These are phyloP conservation scores for Lampris incognitus DNA, from an alignment of 2,113 vertebrate genomes.

Conservation along the genomic window DNA sequence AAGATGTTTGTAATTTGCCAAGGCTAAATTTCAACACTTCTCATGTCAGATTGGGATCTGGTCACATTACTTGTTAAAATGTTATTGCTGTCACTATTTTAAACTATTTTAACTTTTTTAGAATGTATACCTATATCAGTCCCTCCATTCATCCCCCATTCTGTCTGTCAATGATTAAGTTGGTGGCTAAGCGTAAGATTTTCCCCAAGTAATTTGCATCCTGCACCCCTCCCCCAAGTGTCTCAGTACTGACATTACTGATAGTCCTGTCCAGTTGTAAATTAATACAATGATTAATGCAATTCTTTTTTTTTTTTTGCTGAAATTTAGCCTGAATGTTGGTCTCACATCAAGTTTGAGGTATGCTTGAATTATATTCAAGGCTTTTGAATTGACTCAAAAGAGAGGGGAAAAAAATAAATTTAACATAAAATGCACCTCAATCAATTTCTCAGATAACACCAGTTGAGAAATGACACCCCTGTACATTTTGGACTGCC, in stretches of 20 bases:
- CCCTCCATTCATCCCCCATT: slow-evolving; percentile 26
- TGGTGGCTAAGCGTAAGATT: too few relatives aligned
- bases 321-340: background rate
- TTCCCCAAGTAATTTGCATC: background rate
- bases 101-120: slow-evolving; percentile 25
- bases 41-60: slow-evolving; percentile 18
- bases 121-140: slow-evolving; percentile 21
- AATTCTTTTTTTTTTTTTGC: background rate
- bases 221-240: too few relatives aligned
- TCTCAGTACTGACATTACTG: background rate
- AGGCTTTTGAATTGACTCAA: background rate
- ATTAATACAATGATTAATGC: background rate
- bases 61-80: slow-evolving; percentile 3
- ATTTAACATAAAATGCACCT: background rate
- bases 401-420: background rate
- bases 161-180: background rate
- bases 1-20: background rate
- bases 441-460: background rate
- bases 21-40: background rate
- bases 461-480: too few relatives aligned
- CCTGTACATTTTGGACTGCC: too few relatives aligned
- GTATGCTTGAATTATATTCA: background rate
- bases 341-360: background rate
- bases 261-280: background rate
- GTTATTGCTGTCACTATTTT: slow-evolving; percentile 33